Evolutionary conservation across 2,113 vertebrate genomes (phyloP), one percentile per base, ranked within the genome.

Genomic region (Oreochromis niloticus): DNA sequence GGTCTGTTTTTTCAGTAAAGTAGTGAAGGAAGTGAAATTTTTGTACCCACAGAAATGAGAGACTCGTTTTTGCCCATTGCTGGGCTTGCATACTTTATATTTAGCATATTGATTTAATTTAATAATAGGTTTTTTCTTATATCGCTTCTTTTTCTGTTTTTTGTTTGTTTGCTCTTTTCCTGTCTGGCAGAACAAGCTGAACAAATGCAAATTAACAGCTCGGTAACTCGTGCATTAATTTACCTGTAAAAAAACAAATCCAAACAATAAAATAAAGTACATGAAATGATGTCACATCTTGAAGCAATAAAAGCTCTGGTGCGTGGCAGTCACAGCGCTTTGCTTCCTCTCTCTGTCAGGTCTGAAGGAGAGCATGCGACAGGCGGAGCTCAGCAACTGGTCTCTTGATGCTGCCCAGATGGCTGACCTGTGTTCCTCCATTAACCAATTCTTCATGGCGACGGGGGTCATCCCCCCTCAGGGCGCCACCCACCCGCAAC

Each of bases 371-470:
- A 97, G 96, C 92, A 97, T 98, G 97, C 96, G 96, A 55, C 97
- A 97, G 92, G 97, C 97, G 34, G 97, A 97, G 94, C 97, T 97
- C 90, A 97, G 97, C 95, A 97, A 98, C 96, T 98, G 97, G 97
- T 96, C 97, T 5, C 96, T 98, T 91, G 97, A 98, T 87, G 93
- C 97, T 10, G 92, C 96, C 85, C 97, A 98, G 89, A 97, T 98
- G 92, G 97, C 97, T 14, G 97, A 98, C 94, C 96, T 98, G 81
- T 98, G 97, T 82, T 97, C 97, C 91, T 98, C 97, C 68, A 97
- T 98, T 85, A 97, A 97, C 95, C 97, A 97, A 63, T 98, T 98
- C 93, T 98, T 98, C 92, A 95, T 96, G 22, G 97, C 96, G 92
- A 98, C 97, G 9, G 97, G 97, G 87, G 96, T 98, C 89, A 97